Evolutionary conservation across 2,888 invertebrate species (phyloP), one percentile per base, ranked within the genome.

Genomic region (Lissocephala sabroskyi): DNA sequence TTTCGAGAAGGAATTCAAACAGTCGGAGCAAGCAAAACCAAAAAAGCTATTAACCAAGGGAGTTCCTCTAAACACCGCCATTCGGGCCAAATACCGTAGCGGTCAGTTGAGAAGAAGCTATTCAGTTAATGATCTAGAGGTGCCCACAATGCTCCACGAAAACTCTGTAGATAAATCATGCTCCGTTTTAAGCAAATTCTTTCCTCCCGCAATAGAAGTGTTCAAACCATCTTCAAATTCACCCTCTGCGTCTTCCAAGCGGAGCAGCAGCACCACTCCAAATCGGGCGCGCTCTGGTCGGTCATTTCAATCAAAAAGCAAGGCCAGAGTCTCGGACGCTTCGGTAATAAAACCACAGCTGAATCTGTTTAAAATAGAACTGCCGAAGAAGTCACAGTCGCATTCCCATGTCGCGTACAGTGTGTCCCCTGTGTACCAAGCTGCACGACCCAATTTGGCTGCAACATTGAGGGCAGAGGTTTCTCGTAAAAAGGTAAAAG

Each of bases 381-480:
- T 44, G 2, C 17, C 45, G 11, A 30, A 28, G 49, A 45, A 9
- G 9, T 19, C 9, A 16, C 23, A 37, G 26, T n/a, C n/a, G n/a
- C n/a, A 23, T 29, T 10, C 30, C 14, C 11, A 41, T 18, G 9
- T n/a, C 14, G 19, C 14, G n/a, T 3, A 16, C 0, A 67, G 62
- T 30, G 60, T 70, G 1, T 77, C 82, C 0, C 85, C 84, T 0
- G 54, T 83, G 11, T 83, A 85, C 65, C 85, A 85, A 0, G 84
- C 81, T 1, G 82, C 83, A 0, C 65, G 85, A 1, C 84, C 83
- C 1, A 85, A 85, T 53, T 65, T 85, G 9, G 85, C 85, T 10
- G 85, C 85, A n/a, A 84, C 82, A 2, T 58, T 85, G 3, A 75
- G 85, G 2, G 82, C 70, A 2, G 80, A 85, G 56, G 79, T 82